A percentile compares a stretch with the other conserved stretches of the same genome.
Evolutionary conservation across 2,113 vertebrate genomes (phyloP).

Genomic region (Strigops habroptila): DNA sequence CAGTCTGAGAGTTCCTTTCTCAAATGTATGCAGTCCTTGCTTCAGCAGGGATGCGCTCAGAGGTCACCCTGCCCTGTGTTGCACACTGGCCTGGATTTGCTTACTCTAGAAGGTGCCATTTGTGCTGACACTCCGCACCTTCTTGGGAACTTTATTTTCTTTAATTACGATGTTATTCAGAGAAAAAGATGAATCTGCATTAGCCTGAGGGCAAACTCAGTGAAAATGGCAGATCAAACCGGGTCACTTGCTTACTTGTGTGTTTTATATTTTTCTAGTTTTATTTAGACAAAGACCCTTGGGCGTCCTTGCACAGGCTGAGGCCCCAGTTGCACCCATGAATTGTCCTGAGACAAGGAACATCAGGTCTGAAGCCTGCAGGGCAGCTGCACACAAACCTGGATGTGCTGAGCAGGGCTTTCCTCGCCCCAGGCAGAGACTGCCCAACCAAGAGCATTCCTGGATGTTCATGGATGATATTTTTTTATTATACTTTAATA

Average conservation of each 20-base stretch:
- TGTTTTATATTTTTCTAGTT: neutral
- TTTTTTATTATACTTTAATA: neutral
- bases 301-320: neutral
- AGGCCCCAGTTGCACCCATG: neutral
- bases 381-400: neutral
- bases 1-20: neutral
- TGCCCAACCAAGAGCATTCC: neutral
- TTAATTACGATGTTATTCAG: neutral
- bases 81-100: neutral
- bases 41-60: neutral
- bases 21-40: neutral
- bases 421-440: neutral
- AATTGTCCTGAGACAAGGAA: neutral
- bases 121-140: neutral
- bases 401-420: neutral
- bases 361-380: neutral
- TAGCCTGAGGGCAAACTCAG: neutral
- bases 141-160: neutral
- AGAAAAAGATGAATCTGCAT: neutral
- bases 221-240: neutral
- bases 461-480: neutral
- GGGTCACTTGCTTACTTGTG: neutral
- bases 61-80: neutral
- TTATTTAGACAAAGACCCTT: neutral
- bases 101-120: neutral